Conservation (phyloP, 2,113 vertebrate genomes). For the Hiodon alosoides region DNA sequence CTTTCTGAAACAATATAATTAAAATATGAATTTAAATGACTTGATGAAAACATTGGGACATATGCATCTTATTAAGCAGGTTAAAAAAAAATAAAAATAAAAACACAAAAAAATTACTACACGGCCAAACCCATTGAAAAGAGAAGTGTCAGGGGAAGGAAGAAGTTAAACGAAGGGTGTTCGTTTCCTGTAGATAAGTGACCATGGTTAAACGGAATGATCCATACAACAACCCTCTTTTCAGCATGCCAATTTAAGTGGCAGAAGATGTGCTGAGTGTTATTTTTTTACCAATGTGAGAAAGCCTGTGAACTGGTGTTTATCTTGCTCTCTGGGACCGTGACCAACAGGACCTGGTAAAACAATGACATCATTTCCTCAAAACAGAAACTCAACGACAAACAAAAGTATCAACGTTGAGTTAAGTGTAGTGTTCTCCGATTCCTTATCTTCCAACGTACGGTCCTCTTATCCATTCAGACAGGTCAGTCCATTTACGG, state of each 20-base stretch:
- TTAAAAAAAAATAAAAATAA: not conserved
- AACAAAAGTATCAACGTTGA: not conserved
- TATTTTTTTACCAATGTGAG: not conserved
- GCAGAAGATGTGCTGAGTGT: not conserved
- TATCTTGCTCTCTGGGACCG: not conserved
- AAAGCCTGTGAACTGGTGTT: not conserved
- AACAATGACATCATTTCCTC: not conserved
- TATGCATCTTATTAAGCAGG: not conserved
- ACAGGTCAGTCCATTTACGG: constrained; percentile 4
- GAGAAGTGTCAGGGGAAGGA: constrained; percentile 19
- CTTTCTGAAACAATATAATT: constrained; percentile 10
- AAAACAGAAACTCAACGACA: not conserved
- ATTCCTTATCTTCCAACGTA: not conserved
- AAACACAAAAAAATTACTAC: not conserved
- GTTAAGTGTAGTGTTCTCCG: not conserved
- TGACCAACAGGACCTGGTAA: not conserved
- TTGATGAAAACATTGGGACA: not conserved
- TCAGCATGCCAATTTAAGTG: not conserved
- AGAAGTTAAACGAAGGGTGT: constrained; percentile 41
- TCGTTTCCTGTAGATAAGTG: constrained; percentile 56
- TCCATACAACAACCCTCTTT: no score
- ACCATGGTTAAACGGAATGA: constrained; percentile 19
- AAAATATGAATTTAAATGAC: not conserved
- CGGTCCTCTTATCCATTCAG: not conserved
- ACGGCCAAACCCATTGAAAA: constrained; percentile 13